A percentile compares a stretch with the other conserved stretches of the same genome.
These are phyloP conservation scores for Trematocara nigrifrons DNA, from an alignment of 2,113 vertebrate species.

Conservation along the genomic window DNA sequence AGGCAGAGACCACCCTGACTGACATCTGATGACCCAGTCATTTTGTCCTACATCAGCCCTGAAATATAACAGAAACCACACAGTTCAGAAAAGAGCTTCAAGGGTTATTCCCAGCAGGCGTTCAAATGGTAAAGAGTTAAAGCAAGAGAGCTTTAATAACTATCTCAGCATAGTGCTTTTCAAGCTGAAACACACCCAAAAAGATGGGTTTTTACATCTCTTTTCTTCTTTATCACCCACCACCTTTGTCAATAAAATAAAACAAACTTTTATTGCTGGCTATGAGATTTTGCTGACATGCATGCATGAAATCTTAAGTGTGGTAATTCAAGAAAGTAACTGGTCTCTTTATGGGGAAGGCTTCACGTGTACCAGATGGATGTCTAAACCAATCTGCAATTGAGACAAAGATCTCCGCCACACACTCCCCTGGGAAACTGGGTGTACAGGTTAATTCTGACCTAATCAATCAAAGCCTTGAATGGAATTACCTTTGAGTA, in stretches of 20 bases:
- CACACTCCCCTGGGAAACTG: background rate
- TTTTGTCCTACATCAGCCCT: background rate
- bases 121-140: background rate
- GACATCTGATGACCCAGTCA: background rate
- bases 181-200: background rate
- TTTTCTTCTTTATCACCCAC: background rate
- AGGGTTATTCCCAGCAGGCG: background rate
- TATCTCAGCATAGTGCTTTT: background rate
- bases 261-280: background rate
- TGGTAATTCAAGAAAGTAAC: background rate
- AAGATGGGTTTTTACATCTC: background rate
- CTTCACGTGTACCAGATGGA: background rate
- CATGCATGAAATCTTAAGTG: background rate
- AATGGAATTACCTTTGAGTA: constrained; percentile 44
- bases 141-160: too few species aligned
- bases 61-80: background rate
- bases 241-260: background rate
- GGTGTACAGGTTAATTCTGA: constrained; percentile 35
- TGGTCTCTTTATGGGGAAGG: background rate
- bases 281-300: background rate
- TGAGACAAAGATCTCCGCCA: background rate
- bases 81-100: background rate
- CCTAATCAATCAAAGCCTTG: constrained; percentile 38
- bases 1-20: background rate
- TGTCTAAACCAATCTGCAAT: constrained; percentile 1